These are phyloP conservation scores for Melolontha melolontha DNA, from an alignment of 2,888 invertebrate species.

Conservation along the genomic window DNA sequence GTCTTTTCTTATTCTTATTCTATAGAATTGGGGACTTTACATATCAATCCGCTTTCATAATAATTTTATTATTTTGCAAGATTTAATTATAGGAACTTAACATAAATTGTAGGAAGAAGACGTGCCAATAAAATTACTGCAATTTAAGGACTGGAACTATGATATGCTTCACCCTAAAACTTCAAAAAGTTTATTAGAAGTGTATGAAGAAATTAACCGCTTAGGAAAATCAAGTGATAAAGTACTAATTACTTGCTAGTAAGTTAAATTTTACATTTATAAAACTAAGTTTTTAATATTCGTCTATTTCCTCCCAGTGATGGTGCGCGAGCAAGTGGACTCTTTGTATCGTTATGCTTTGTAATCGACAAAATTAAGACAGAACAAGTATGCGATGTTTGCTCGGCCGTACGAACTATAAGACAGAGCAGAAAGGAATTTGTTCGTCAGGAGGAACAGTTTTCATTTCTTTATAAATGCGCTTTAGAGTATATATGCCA, in stretches of 20 bases:
- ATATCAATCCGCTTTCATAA: too few relatives aligned
- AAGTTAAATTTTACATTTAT: constrained; percentile 47
- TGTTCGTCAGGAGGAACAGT: constrained; percentile 56
- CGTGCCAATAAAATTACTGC: constrained; percentile 14
- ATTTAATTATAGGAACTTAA: too few relatives aligned
- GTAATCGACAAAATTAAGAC: constrained; percentile 67
- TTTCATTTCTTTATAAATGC: constrained; percentile 31
- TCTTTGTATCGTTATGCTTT: constrained; percentile 65
- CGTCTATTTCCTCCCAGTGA: constrained; percentile 59
- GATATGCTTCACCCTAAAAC: constrained; percentile 51
- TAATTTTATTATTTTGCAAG: too few relatives aligned
- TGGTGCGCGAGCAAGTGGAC: constrained; percentile 65
- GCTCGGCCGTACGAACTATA: constrained; percentile 65
- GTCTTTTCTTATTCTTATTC: too few relatives aligned
- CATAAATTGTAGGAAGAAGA: constrained; percentile 1
- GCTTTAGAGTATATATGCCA: constrained; percentile 22
- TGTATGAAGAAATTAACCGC: constrained; percentile 60
- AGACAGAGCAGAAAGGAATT: constrained; percentile 64
- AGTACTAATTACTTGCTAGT: constrained; percentile 64
- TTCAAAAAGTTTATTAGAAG: constrained; percentile 56
- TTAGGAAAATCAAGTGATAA: constrained; percentile 57
- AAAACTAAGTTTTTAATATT: too few relatives aligned
- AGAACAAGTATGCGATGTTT: constrained; percentile 67
- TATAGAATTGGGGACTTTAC: too few relatives aligned
- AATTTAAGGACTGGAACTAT: constrained; percentile 58